Evolutionary conservation across 1,140 invertebrate species (phyloP), one percentile per base, ranked within the genome.

Genomic region (Diploscapter pachys): DNA sequence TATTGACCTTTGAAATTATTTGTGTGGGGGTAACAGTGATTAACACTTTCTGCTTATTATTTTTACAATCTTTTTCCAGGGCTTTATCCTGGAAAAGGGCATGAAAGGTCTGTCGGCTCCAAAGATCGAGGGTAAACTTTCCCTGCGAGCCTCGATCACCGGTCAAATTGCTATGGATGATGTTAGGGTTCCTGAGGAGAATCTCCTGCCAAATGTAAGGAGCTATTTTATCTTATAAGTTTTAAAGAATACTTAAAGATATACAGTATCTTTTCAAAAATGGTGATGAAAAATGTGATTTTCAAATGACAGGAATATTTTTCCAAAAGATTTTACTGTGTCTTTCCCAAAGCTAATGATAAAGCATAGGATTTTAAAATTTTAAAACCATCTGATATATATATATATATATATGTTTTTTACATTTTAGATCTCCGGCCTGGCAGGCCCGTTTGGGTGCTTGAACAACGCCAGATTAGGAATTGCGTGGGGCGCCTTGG

Each of bases 141-240:
- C 96, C 3, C 87, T 99, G 64, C 89, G 96, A 82, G 92, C 94
- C 2, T 97, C 94, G 63, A 88, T 90, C 50, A 99, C 96, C 48
- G 97, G 97, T 54, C 96, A 97, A 91, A 95, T 99, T 85, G 88
- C 95, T 63, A 93, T 99, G 92, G 96, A 99, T 85, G 92, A 97
- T 86, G 93, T 98, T 13, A 88, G 89, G 78, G 91, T 99, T 63
- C 94, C 96, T 2, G 92, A 93, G 86, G 91, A 91, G 80, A 95
- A 97, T 71, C 81, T 98, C 80, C 88, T 99, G 70, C 93, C 94
- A 2, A 91, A 92, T 31, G 31, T 31, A 31, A 31, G 31, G 31
- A 31, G 31, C 31, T 31, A 31, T 31, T 31, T 31, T 31, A 31
- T 31, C 31, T 31, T 31, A 31, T 31, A 31, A 31, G 1, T 31